Evolutionary conservation across 2,888 invertebrate species (phyloP).

Genomic region (Caenorhabditis afra): DNA sequence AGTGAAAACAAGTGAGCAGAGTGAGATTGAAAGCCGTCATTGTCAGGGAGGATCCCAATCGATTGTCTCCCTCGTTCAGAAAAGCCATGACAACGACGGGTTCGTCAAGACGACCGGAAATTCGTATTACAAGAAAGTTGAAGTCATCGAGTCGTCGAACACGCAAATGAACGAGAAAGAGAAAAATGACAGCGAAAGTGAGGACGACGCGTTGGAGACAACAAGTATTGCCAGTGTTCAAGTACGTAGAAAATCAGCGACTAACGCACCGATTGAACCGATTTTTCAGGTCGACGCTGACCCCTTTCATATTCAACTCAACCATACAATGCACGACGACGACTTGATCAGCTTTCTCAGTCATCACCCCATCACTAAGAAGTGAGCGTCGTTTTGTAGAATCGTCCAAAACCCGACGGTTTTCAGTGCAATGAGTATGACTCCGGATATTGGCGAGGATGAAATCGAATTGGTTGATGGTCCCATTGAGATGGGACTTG

Average conservation of each 20-base stretch:
- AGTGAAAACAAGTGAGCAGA: background rate
- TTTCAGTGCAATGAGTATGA: conserved; percentile 54
- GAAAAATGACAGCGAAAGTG: conserved; percentile 57
- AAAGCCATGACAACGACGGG: conserved; percentile 58
- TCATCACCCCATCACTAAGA: conserved; percentile 75
- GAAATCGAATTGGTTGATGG: conserved; percentile 51
- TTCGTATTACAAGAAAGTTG: conserved; percentile 54
- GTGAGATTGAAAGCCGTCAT: conserved; percentile 24
- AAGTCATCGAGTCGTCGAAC: background rate
- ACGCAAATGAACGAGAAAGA: conserved; percentile 19
- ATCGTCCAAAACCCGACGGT: background rate
- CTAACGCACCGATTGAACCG: no score
- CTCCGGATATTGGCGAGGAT: conserved; percentile 46
- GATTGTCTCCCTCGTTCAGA: conserved; percentile 77
- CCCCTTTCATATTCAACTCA: conserved; percentile 75
- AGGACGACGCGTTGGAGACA: conserved; percentile 68
- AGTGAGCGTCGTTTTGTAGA: conserved; percentile 55
- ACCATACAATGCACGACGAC: conserved; percentile 73
- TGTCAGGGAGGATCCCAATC: conserved; percentile 76
- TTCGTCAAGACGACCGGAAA: conserved; percentile 48
- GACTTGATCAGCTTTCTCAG: conserved; percentile 75
- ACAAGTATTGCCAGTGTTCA: conserved; percentile 68
- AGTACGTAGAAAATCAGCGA: conserved; percentile 5
- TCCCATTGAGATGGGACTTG: conserved; percentile 42
- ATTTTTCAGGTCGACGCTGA: conserved; percentile 83